These are phyloP conservation scores for Sphinx pinastri DNA, from an alignment of 2,888 invertebrate genomes.

Conservation along the genomic window DNA sequence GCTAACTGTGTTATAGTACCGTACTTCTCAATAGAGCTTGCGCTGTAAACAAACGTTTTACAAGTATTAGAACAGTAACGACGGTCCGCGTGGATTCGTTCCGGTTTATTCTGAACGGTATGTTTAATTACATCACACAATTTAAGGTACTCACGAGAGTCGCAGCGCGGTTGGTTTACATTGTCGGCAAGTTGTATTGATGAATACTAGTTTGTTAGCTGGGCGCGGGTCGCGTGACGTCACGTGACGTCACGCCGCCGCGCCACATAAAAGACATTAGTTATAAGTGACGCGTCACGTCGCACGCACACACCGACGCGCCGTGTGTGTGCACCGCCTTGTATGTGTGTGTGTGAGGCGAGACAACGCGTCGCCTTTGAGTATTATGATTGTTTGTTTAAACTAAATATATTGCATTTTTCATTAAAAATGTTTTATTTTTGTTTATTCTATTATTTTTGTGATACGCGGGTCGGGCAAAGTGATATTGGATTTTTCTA, in stretches of 20 bases:
- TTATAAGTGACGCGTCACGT: conserved; percentile 5
- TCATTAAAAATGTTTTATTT: conserved; percentile 34
- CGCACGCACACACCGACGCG: not conserved
- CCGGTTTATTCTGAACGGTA: too few species aligned
- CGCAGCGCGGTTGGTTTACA: too few species aligned
- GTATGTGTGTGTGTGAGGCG: conserved; percentile 5
- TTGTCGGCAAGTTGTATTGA: too few species aligned
- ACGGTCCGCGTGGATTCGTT: too few species aligned
- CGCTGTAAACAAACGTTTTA: too few species aligned
- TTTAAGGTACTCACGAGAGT: too few species aligned
- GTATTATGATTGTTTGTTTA: conserved; percentile 43
- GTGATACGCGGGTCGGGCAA: too few species aligned
- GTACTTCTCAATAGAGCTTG: too few species aligned
- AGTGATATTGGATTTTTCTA: too few species aligned
- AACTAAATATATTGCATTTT: conserved; percentile 42
- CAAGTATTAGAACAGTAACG: too few species aligned
- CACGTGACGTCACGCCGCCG: conserved; percentile 1
- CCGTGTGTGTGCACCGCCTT: not conserved
- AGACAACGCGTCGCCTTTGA: conserved; percentile 24
- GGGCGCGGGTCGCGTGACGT: not conserved
- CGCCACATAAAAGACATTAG: conserved; percentile 21
- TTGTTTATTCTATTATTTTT: not conserved
- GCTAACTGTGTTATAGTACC: conserved; percentile 3
- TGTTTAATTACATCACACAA: too few species aligned
- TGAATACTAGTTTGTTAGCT: not conserved